A percentile compares a stretch with the other conserved stretches of the same genome.
Conservation (phyloP, 2,113 vertebrate genomes). For the Engystomops pustulosus region DNA sequence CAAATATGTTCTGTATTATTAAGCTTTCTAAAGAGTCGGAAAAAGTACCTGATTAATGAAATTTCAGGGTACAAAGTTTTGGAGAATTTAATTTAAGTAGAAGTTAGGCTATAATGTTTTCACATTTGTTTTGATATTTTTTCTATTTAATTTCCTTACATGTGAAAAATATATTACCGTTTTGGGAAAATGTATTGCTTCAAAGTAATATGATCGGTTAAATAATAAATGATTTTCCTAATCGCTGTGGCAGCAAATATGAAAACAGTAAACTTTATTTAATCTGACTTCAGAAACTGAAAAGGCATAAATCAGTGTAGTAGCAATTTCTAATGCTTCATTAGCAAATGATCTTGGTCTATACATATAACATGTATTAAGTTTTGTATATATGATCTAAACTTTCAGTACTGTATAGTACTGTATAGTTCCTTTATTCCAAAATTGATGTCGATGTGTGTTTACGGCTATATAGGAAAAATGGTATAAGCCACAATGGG, state of each 20-base stretch:
- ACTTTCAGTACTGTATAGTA: no score
- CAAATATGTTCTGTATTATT: neutral
- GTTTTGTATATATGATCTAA: no score
- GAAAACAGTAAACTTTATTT: slow-evolving; percentile 18
- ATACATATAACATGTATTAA: neutral
- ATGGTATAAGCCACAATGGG: no score
- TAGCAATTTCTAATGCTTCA: neutral
- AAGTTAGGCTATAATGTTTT: neutral
- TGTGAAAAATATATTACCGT: neutral
- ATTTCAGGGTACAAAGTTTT: neutral
- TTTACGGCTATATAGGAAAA: no score
- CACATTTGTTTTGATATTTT: neutral
- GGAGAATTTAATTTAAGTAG: neutral
- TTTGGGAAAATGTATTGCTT: slow-evolving; percentile 10
- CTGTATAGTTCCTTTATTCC: no score
- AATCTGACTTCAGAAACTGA: neutral
- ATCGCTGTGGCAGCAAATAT: slow-evolving; percentile 37
- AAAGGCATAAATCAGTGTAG: neutral
- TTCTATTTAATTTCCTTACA: neutral
- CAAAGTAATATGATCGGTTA: slow-evolving; percentile 38
- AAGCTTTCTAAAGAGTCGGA: neutral
- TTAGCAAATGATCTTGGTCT: neutral
- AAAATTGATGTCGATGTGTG: no score
- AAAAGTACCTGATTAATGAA: neutral
- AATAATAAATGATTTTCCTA: slow-evolving; percentile 41